Conservation (phyloP, 1,140 invertebrate species). For the Tetramorium simillimum region DNA sequence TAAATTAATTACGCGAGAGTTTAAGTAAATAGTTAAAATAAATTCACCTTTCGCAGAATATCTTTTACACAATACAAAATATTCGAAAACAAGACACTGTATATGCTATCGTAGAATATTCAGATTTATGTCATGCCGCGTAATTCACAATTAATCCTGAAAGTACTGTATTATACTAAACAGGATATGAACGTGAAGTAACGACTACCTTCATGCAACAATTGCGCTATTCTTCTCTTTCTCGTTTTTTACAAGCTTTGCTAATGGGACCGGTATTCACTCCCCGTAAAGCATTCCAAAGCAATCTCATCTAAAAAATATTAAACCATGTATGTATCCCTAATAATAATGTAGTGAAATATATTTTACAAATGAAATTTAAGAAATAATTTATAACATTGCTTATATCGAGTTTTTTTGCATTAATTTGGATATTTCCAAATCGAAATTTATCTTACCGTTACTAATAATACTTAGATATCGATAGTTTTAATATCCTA, state of each 20-base stretch:
- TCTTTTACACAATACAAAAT: not conserved
- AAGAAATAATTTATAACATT: not conserved
- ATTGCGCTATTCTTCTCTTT: not conserved
- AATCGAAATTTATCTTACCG: not conserved
- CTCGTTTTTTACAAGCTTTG: constrained; percentile 12
- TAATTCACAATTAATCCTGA: constrained; percentile 5
- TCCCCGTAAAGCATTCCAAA: not conserved
- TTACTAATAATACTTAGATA: not conserved
- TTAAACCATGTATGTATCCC: not conserved
- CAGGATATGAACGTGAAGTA: not conserved
- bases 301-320: constrained; percentile 1
- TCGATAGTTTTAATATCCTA: not conserved
- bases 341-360: not conserved
- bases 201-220: not conserved
- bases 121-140: not conserved
- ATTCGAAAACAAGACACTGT: not conserved
- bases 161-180: constrained; percentile 1
- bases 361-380: not conserved
- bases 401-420: not conserved
- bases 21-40: not conserved
- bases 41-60: not conserved
- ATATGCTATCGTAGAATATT: not conserved
- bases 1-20: not conserved
- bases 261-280: not conserved
- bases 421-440: not conserved